Evolutionary conservation across 2,113 vertebrate species (phyloP).

Genomic region (Aldabrachelys gigantea): DNA sequence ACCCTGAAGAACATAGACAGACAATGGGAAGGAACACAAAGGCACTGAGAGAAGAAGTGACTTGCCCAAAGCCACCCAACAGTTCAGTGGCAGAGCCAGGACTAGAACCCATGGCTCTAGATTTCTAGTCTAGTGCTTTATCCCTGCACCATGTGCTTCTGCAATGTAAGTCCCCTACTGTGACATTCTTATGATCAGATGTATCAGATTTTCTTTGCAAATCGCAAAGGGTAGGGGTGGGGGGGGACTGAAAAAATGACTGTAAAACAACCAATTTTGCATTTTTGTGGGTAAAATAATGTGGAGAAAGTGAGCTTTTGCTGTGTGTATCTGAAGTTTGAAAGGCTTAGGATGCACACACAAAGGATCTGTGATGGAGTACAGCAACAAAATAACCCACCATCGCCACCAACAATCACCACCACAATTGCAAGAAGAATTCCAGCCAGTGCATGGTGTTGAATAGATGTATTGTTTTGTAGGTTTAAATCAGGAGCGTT

Average conservation of each 20-base stretch:
- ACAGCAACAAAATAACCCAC: not conserved
- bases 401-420: not conserved
- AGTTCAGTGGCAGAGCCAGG: not conserved
- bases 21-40: not conserved
- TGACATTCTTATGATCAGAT: not conserved
- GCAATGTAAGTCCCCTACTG: not conserved
- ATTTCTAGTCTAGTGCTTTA: not conserved
- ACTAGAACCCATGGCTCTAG: not conserved
- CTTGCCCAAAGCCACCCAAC: not conserved
- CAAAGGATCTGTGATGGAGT: accelerated
- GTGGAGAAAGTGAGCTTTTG: not conserved
- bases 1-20: not conserved
- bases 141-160: not conserved
- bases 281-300: conserved; percentile 35
- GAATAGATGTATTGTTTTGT: not conserved
- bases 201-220: not conserved
- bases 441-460: not conserved
- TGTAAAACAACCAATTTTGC: not conserved
- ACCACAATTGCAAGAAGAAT: not conserved
- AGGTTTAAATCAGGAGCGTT: not conserved
- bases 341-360: not conserved
- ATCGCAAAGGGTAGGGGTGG: not conserved
- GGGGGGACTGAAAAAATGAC: accelerated
- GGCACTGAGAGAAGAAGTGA: not conserved
- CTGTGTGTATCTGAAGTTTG: not conserved